A percentile compares a stretch with the other conserved stretches of the same genome.
phyloP scores from a whole-genome alignment of 2,113 vertebrate genomes.

The Nycticorax nycticorax region DNA sequence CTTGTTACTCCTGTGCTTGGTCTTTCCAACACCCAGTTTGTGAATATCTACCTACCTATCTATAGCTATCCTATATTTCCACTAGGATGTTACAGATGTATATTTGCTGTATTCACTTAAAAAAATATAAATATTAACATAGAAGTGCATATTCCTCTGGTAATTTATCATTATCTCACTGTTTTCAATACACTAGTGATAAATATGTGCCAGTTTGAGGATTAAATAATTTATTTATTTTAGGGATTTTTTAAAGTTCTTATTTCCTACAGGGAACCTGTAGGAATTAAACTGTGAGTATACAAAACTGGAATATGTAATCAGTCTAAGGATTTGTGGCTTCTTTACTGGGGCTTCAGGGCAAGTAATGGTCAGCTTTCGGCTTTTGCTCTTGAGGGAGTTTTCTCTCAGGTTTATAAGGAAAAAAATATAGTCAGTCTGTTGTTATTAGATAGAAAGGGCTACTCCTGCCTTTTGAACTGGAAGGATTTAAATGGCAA shows the following conservation, averaged over 20 bases:
- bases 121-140: constrained; percentile 1
- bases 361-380: background rate
- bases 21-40: background rate
- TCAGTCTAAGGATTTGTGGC: background rate
- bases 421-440: background rate
- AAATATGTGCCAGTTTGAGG: background rate
- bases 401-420: background rate
- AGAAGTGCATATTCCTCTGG: background rate
- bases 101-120: background rate
- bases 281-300: background rate
- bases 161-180: background rate
- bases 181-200: background rate
- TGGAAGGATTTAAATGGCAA: background rate
- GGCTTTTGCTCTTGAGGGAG: background rate
- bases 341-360: background rate
- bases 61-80: background rate
- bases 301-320: background rate
- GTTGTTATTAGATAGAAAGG: background rate
- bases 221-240: constrained; percentile 7
- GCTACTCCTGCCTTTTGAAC: background rate
- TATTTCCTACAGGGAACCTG: background rate
- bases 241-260: background rate
- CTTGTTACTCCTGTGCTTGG: background rate
- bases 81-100: background rate
- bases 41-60: background rate